These are phyloP conservation scores for Ostrea edulis DNA, from an alignment of 1,140 invertebrate species.

Conservation along the genomic window DNA sequence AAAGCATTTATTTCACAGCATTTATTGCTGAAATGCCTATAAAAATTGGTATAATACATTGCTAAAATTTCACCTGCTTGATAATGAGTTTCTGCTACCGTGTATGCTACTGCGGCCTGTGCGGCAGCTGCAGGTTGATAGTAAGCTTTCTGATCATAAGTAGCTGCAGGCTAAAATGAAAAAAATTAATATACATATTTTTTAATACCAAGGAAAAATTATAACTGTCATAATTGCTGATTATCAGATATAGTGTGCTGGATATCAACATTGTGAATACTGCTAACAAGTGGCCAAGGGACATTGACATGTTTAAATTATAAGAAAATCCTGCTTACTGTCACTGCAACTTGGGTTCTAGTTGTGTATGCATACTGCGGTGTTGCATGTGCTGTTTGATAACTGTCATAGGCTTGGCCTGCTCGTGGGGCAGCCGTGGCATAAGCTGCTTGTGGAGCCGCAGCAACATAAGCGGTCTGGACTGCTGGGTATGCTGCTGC, in stretches of 20 bases:
- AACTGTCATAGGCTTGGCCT: conserved; percentile 75
- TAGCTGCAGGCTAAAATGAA: conserved; percentile 71
- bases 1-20: too few relatives aligned
- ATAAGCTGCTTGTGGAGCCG: conserved; percentile 83
- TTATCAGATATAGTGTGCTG: too few relatives aligned
- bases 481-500: conserved; percentile 86
- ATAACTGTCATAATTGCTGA: too few relatives aligned
- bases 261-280: too few relatives aligned
- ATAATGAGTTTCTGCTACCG: conserved; percentile 82
- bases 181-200: conserved; percentile 39
- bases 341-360: conserved; percentile 75
- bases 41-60: not conserved
- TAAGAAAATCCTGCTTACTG: conserved; percentile 62
- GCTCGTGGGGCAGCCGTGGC: conserved; percentile 74
- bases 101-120: conserved; percentile 81
- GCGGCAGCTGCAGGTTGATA: conserved; percentile 72
- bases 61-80: conserved; percentile 80
- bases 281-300: too few relatives aligned
- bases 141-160: conserved; percentile 78
- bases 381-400: conserved; percentile 75
- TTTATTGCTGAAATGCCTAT: not conserved
- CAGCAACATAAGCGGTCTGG: conserved; percentile 87
- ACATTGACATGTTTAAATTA: too few relatives aligned
- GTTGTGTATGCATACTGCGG: conserved; percentile 77
- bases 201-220: too few relatives aligned